Conservation (phyloP, 2,797 vertebrate genomes). For the Furcifer pardalis region DNA sequence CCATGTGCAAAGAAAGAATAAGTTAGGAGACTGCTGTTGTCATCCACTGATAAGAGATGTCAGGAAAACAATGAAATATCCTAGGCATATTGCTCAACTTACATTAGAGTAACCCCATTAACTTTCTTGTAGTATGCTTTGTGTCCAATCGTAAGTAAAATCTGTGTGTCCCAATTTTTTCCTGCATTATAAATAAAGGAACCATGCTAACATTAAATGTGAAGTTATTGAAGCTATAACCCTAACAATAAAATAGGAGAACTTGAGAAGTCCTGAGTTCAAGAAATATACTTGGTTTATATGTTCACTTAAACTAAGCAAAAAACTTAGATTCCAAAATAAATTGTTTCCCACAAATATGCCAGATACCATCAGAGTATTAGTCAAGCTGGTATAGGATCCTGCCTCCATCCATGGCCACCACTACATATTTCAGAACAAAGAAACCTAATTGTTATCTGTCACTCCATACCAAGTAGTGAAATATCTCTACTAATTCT, state of each 20-base stretch:
- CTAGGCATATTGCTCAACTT: neutral
- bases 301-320: neutral
- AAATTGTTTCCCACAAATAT: constrained; percentile 15
- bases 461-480: neutral
- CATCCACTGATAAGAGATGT: neutral
- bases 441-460: constrained; percentile 5
- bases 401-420: neutral
- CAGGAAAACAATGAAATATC: neutral
- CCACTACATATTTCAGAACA: constrained; percentile 19
- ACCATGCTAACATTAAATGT: neutral
- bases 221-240: neutral
- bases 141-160: constrained; percentile 3
- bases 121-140: neutral
- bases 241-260: constrained; percentile 1
- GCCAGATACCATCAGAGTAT: constrained; percentile 25
- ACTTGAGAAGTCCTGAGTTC: neutral
- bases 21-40: neutral
- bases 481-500: constrained; percentile 22
- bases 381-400: constrained; percentile 7
- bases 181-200: neutral
- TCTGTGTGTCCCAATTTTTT: neutral
- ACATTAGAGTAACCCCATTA: neutral
- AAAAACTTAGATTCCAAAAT: constrained; percentile 13
- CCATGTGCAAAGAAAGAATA: neutral
- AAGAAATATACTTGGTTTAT: neutral